Percentiles rank a stretch among this genome's conserved stretches.
Evolutionary conservation across 1,140 invertebrate genomes (phyloP).

Genomic region (roundworm (Caenorhabditis elegans)): DNA sequence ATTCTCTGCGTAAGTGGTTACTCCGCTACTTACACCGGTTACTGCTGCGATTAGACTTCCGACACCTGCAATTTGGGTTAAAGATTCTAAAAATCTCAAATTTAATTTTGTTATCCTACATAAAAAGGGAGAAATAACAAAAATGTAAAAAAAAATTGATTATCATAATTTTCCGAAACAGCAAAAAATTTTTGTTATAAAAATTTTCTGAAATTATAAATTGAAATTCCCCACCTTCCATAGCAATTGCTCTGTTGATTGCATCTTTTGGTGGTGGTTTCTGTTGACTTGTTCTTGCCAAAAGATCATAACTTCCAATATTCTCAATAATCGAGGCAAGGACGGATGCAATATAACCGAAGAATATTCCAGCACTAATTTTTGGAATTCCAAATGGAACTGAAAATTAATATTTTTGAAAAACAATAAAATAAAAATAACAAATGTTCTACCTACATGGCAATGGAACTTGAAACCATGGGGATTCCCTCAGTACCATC

Average conservation of each 20-base stretch:
- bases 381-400: slow-evolving; percentile 65
- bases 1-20: slow-evolving; percentile 41
- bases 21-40: slow-evolving; percentile 9
- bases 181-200: too few species aligned
- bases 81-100: too few species aligned
- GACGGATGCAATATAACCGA: slow-evolving; percentile 65
- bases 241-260: slow-evolving; percentile 37
- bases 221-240: too few species aligned
- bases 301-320: slow-evolving; percentile 66
- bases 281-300: slow-evolving; percentile 29
- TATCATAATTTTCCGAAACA: too few species aligned
- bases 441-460: slow-evolving; percentile 28
- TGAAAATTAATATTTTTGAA: neutral
- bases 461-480: slow-evolving; percentile 31
- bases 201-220: too few species aligned
- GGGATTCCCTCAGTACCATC: slow-evolving; percentile 3
- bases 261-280: slow-evolving; percentile 25
- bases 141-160: too few species aligned
- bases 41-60: slow-evolving; percentile 35
- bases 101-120: too few species aligned
- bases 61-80: too few species aligned
- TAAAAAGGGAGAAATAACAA: too few species aligned
- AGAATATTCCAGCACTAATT: slow-evolving; percentile 60
- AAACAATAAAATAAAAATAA: too few species aligned
- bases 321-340: slow-evolving; percentile 66